Base-by-base conservation (phyloP, 2,888 invertebrate species). In the Hypsopygia costalis region DNA sequence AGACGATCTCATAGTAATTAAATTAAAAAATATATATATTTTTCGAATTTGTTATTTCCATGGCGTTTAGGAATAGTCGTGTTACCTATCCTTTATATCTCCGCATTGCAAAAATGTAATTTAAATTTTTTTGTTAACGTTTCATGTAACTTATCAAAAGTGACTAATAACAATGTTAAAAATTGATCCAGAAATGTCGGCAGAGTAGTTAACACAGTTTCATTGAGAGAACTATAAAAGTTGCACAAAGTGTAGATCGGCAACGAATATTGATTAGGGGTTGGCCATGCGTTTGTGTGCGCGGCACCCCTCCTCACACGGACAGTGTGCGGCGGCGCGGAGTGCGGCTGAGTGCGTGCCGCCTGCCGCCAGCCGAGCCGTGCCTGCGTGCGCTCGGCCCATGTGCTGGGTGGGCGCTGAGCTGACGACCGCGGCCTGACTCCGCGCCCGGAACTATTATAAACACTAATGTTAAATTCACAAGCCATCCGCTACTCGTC, bases 241-340 rank as follows among this genome's bases (percentile, higher is more conserved):
- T 79, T 74, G 69, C 72, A 78, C 62, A 65, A 66, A 65, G 61
- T 62, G 43, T 57, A 61, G 65, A 69, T 74, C 60, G 69, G 69
- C 65, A 64, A 68, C 69, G 74, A 79, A 77, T 86, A 86, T 86
- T 81, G 87, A 86, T 86, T 72, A 72, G 65, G 79, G 83, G 78
- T 69, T 51, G 71, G 43, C 44, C 44, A 55, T 62, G 73, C 66
- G 72, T 65, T 62, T 64, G 71, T 73, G 74, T 71, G 72, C 61
- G 62, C 56, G 54, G 55, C 62, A 56, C 65, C 62, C 60, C 55
- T 47, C 60, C 55, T 47, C 51, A 40, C 34, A 55, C 52, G 58
- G 52, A 47, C 43, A 54, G 65, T 61, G 64, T 49, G 51, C 49
- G 49, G 50, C 43, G 54, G 52, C 43, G 53, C 49, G 52, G 52